Evolutionary conservation across 2,888 invertebrate species (phyloP), one percentile per base, ranked within the genome.

Genomic region (Callosobruchus maculatus): DNA sequence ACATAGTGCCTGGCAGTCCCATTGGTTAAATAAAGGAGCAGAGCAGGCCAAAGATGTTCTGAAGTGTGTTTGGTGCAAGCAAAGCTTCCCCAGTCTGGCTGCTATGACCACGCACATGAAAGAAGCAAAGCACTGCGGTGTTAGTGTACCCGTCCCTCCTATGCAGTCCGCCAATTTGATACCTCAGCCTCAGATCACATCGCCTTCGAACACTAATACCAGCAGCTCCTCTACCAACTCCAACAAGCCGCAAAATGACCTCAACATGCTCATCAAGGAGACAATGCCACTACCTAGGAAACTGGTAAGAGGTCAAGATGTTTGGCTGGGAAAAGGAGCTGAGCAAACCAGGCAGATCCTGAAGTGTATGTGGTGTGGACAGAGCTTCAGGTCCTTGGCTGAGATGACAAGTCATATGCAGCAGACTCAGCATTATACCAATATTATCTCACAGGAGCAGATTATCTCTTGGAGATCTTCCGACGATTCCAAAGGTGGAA

Each of bases 391-490:
- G 74, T 96, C 97, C 0, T 88, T 98, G 73, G 98, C 98, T 0
- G 97, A 98, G 88, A 97, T 98, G 95, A 98, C 98, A 0, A 96
- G 95, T 82, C 98, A 98, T 87, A 98, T 98, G 98, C 97, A 98
- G 86, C 95, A 98, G 84, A 98, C 98, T 22, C 97, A 98, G 85
- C 98, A 98, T 85, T 98, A 98, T 85, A 97, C 98, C 0, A 98
- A 98, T 85, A 98, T 98, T 79, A 98, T 98, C 84, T 98, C 97
- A 20, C 97, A 97, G 86, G 97, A 97, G 87, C 97, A 97, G 88
- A 97, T 97, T 74, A 97, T 97, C 84, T 97, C 97, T 21, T 97
- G 97, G 97, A 94, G 96, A 83, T 95, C 96, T 0, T 93, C 95
- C 0, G 97, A 97, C 80, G 97, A 96, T 82, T 90, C 91, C 76